phyloP scores from a whole-genome alignment of 2,113 vertebrate genomes.

The Gavialis gangeticus region DNA sequence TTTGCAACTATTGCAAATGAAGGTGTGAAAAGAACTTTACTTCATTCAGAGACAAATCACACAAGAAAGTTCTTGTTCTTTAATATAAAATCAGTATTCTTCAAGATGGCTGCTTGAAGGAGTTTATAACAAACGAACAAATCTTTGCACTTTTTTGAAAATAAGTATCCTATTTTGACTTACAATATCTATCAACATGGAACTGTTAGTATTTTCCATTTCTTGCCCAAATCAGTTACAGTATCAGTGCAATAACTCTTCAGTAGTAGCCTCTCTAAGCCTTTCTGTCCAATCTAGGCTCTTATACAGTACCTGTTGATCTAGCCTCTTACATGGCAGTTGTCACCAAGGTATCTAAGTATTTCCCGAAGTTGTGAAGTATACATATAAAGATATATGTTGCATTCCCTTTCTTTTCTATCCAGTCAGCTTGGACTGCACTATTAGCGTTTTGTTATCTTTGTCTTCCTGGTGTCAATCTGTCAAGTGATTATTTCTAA shows the following conservation, averaged over 20 bases:
- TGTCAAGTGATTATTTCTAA: background rate
- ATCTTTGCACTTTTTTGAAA: background rate
- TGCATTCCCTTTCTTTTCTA: background rate
- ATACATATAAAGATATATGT: background rate
- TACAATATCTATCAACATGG: background rate
- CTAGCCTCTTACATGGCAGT: background rate
- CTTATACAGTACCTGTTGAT: too few species aligned
- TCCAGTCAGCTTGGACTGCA: background rate
- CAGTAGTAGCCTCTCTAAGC: background rate
- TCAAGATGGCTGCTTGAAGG: background rate
- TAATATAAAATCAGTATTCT: background rate
- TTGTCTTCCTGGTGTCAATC: background rate
- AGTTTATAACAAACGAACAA: background rate
- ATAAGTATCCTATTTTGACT: background rate
- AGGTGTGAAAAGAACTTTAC: background rate
- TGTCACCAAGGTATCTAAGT: background rate
- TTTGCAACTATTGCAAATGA: too few species aligned
- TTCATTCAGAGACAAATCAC: background rate
- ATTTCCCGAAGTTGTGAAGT: background rate
- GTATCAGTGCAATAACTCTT: background rate
- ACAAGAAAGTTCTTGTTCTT: background rate
- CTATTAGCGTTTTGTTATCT: background rate
- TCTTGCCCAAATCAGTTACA: background rate
- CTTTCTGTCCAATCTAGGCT: background rate
- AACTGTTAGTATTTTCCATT: background rate